Evolutionary conservation across 2,888 invertebrate genomes (phyloP).

Genomic region (Dynastes hyllus): DNA sequence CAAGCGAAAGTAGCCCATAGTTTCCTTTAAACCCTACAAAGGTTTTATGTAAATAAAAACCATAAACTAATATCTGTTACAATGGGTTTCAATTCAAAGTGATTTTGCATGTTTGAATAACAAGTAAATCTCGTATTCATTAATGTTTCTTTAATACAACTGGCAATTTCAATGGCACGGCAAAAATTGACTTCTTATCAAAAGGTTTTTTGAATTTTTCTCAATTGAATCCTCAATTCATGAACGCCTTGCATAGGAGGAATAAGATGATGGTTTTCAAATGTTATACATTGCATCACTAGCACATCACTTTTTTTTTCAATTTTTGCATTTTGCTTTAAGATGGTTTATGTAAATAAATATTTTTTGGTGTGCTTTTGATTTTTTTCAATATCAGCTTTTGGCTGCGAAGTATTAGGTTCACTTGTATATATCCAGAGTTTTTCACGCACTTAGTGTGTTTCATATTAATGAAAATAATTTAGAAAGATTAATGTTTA

Average conservation of each 20-base stretch:
- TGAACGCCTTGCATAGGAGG: slow-evolving; percentile 16
- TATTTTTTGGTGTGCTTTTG: neutral
- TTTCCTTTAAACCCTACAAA: neutral
- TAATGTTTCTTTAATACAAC: neutral
- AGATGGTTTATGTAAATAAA: neutral
- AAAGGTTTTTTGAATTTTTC: slow-evolving; percentile 11
- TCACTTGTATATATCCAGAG: too few relatives aligned
- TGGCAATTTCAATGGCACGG: neutral
- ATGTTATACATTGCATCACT: slow-evolving; percentile 20
- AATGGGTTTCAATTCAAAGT: neutral
- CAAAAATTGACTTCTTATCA: slow-evolving; percentile 1
- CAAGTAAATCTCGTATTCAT: neutral
- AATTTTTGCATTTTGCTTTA: slow-evolving; percentile 38
- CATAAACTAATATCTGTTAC: neutral
- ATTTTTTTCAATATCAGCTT: slow-evolving; percentile 9
- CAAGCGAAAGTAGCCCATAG: neutral
- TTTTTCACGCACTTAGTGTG: too few relatives aligned
- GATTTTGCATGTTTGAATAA: neutral
- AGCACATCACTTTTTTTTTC: neutral
- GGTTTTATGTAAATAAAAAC: neutral
- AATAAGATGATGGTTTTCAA: slow-evolving; percentile 27
- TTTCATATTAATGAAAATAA: too few relatives aligned
- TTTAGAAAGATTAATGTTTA: neutral
- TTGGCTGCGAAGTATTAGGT: neutral
- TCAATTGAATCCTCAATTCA: slow-evolving; percentile 5